These are phyloP conservation scores for Euglossa dilemma DNA, from an alignment of 1,140 invertebrate genomes.

Conservation along the genomic window DNA sequence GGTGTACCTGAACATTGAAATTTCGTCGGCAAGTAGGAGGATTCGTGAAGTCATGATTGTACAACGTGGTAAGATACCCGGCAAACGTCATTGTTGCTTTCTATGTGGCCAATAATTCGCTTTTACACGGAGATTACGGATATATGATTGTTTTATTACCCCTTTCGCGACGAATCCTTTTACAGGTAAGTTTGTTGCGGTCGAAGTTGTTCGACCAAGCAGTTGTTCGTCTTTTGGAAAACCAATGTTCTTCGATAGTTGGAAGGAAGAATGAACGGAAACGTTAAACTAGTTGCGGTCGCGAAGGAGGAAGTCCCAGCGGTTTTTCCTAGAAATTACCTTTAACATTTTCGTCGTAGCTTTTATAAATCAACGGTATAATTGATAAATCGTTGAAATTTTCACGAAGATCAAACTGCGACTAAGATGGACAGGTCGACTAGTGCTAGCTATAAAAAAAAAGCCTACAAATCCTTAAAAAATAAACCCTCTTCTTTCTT, in stretches of 20 bases:
- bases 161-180: not conserved
- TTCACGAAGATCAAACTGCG: slow-evolving; percentile 10
- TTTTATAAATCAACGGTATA: not conserved
- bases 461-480: too few relatives aligned
- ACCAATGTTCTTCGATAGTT: not conserved
- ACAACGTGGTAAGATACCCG: slow-evolving; percentile 2
- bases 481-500: too few relatives aligned
- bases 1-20: slow-evolving; percentile 43
- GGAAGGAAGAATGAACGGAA: not conserved
- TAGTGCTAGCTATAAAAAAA: too few relatives aligned
- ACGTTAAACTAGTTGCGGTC: not conserved
- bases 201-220: too few relatives aligned
- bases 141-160: slow-evolving; percentile 35
- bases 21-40: slow-evolving; percentile 5
- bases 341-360: not conserved
- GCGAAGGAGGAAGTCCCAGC: not conserved
- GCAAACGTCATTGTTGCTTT: slow-evolving; percentile 34
- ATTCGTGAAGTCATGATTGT: slow-evolving; percentile 33
- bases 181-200: slow-evolving; percentile 10
- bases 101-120: slow-evolving; percentile 55
- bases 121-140: slow-evolving; percentile 68
- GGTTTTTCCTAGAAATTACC: not conserved
- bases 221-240: not conserved
- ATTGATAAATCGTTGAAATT: not conserved
- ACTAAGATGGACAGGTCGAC: too few relatives aligned